A percentile compares a stretch with the other conserved stretches of the same genome.
These are phyloP conservation scores for Neomorphus geoffroyi DNA, from an alignment of 2,797 vertebrate species.

Conservation along the genomic window DNA sequence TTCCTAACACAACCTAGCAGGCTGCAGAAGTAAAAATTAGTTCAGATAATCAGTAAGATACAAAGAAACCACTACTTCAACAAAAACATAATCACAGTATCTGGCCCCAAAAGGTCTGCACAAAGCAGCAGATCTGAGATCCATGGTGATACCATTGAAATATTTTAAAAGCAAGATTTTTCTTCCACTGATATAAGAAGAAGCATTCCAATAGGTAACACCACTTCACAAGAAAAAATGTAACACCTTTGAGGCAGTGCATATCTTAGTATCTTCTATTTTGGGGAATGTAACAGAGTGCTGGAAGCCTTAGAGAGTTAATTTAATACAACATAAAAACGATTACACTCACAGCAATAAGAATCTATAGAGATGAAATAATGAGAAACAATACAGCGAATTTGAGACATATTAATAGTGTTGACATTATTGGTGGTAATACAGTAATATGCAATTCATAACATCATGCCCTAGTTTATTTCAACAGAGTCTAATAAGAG, in stretches of 20 bases:
- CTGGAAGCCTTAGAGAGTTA: neutral
- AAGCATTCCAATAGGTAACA: neutral
- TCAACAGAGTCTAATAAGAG: slow-evolving; percentile 4
- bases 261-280: neutral
- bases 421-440: slow-evolving; percentile 19
- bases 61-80: neutral
- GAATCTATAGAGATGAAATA: slow-evolving; percentile 20
- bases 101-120: neutral
- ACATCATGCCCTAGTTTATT: slow-evolving; percentile 13
- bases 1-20: neutral
- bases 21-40: neutral
- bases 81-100: neutral
- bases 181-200: neutral
- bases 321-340: neutral
- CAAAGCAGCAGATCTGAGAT: neutral
- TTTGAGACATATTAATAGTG: slow-evolving; percentile 11
- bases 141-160: neutral
- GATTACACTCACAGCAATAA: neutral
- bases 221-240: neutral
- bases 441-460: neutral
- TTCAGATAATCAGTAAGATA: neutral
- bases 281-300: neutral
- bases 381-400: neutral
- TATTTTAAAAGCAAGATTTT: neutral
- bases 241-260: neutral